Evolutionary conservation across 2,113 vertebrate species (phyloP), one percentile per base, ranked within the genome.

Genomic region (Pelecanoides urinatrix): DNA sequence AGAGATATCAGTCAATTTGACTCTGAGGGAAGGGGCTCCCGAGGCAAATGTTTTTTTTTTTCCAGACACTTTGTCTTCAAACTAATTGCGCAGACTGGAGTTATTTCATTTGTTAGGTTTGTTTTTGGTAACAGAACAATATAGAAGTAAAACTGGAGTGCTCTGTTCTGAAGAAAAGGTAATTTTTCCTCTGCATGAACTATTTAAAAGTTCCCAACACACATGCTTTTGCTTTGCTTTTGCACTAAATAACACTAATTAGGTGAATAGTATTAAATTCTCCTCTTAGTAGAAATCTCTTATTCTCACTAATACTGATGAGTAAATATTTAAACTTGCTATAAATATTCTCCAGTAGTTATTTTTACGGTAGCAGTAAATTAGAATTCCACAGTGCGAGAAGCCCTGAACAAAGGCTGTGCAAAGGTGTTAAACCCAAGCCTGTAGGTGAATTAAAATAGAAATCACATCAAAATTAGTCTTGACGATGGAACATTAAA

Each of bases 291-390:
- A 36, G 40, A 50, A 73, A 78, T 86, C 30, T 55, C 56, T 72
- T 90, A 75, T 76, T 94, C 42, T 76, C 76, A 11, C 45, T 79
- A 80, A 76, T 88, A 83, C 63, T 63, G 49, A 79, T 61, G 34
- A 90, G 47, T 90, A 91, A 96, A 89, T 93, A 86, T 88, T 94
- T 93, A 79, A 96, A 78, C n/a, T 75, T 59, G 16, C 52, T 92
- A 38, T 71, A 80, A 75, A 80, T 85, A 86, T 67, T 71, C n/a
- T 70, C 49, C 20, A 40, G 49, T 26, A 76, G 49, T 86, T 94
- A 45, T 75, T 93, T 94, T 89, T 91, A 58, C 2, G 2, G 78
- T 55, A 90, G 29, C 50, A 88, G 59, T 92, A 74, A 87, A 78
- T 92, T 86, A 92, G 63, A 87, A 77, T 67, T 74, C 73, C 59